These are phyloP conservation scores for Holothuria leucospilota DNA, from an alignment of 53 echinoderm and acorn worm genomes.

Conservation along the genomic window DNA sequence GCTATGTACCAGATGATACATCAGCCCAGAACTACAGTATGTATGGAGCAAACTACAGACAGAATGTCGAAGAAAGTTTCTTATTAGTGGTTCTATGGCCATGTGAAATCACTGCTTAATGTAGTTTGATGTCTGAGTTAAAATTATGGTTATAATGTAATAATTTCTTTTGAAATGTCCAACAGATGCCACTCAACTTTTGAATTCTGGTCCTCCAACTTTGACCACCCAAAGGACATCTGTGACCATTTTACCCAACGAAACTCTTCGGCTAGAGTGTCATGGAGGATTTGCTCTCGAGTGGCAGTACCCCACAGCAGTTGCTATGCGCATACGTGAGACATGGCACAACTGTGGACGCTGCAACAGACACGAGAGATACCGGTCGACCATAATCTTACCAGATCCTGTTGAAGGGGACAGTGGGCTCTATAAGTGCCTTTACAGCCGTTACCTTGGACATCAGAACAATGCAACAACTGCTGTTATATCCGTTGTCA, in stretches of 20 bases:
- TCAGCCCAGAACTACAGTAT: too few species aligned
- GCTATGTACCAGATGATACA: too few species aligned
- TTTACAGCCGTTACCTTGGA: conserved; percentile 82
- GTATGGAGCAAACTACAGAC: too few species aligned
- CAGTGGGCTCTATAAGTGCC: conserved; percentile 74
- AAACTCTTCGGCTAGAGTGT: conserved; percentile 66
- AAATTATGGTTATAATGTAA: too few species aligned
- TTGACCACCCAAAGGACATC: conserved; percentile 16
- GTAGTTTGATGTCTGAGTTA: too few species aligned
- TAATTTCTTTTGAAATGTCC: background rate
- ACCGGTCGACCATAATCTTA: conserved; percentile 67
- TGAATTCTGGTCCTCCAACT: conserved; percentile 7
- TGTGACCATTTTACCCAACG: conserved; percentile 39
- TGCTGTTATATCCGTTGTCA: conserved; percentile 62
- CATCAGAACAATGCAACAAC: conserved; percentile 77
- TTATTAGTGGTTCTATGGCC: too few species aligned
- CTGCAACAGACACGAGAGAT: conserved; percentile 55
- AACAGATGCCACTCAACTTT: conserved; percentile 12
- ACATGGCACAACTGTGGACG: conserved; percentile 66
- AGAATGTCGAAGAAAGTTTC: too few species aligned
- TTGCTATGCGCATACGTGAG: conserved; percentile 57
- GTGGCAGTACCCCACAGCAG: conserved; percentile 75
- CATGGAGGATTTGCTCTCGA: conserved; percentile 78
- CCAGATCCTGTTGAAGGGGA: conserved; percentile 56
- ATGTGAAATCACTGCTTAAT: too few species aligned